Base-by-base conservation (phyloP, 2,888 invertebrate species). In the Balanococcus diminutus region DNA sequence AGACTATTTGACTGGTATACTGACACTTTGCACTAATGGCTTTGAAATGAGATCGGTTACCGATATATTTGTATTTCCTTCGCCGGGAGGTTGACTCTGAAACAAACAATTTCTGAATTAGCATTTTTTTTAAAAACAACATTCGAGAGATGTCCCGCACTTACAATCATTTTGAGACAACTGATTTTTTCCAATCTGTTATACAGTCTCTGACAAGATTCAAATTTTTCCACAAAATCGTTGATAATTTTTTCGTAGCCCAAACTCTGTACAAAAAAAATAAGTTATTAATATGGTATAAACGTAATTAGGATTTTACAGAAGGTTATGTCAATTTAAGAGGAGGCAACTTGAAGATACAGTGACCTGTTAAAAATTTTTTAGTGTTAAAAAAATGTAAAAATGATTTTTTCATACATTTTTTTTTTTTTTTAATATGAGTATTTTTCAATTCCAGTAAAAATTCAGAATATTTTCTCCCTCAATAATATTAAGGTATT, bases 1-100 rank as follows among this genome's bases (percentile, higher is more conserved):
- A 36, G 14, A 42, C 14, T 42, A 42, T 42, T 11, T 11, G 42
- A 36, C 4, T 36, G 42, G 19, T 25, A 61, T 86, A 90, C 90
- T 91, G 90, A 93, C 93, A 88, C 92, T 91, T 83, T 92, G 92
- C 88, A 92, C 93, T 22, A 93, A 90, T 2, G 93, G 92, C 89
- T 93, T 93, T 32, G 92, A 91, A 75, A 93, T 90, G 61, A 94
- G 90, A 88, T 94, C 94, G 42, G 92, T 91, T 86, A 94, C 91
- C 19, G 92, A 91, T 87, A 91, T 92, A 36, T 91, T 91, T 14
- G 32, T 93, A 72, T 93, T 93, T 88, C 95, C 95, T 0, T 95
- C 95, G 0, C 95, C 95, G 0, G 96, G 95, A 88, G 93, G 91
- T 88, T 94, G 94, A 89, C 96, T 96, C 95, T 96, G 90, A 51